Evolutionary conservation across 2,888 invertebrate species (phyloP), one percentile per base, ranked within the genome.

Genomic region (Tigriopus californicus): DNA sequence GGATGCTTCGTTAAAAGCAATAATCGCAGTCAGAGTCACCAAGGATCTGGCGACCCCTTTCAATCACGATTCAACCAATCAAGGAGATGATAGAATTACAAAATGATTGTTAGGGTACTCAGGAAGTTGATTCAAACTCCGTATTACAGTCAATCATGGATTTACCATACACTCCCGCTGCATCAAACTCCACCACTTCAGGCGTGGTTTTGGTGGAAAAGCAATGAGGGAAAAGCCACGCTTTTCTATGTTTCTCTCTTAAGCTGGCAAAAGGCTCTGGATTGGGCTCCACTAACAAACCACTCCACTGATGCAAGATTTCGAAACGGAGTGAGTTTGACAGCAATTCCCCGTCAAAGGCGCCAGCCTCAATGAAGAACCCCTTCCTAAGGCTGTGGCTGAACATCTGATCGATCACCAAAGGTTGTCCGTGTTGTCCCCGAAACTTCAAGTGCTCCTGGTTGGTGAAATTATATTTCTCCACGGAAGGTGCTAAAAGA

Each of bases 301-400:
- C 60, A 13, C 40, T 42, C 60, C 60, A 60, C 18, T 41, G 41
- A 13, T 22, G 24, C 12, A 22, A 11, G 15, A 58, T 33, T 41
- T 60, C 60, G 22, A 57, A 58, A 24, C 24, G 25, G 11, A 60
- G 44, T 2, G 58, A 24, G 18, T 60, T 60, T 10, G 60, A 60
- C 15, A 41, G 20, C 11, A 42, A 11, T 18, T 58, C 56, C 13
- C 60, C 60, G 41, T 59, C 41, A 22, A 22, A 60, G 5, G 60
- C 60, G 10, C 60, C 60, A 12, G 56, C 55, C 44, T 60, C 60
- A 18, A 60, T 25, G 22, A 60, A 60, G 40, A 60, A 56, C 11
- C 53, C 56, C 33, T 33, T 8, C 33, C 8, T 33, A 3, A 33
- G 8, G 3, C 8, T 33, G 33, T 33, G 33, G 33, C 20, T 20